Evolutionary conservation across 2,888 invertebrate genomes (phyloP).

Genomic region (Drosophila kambysellisi): DNA sequence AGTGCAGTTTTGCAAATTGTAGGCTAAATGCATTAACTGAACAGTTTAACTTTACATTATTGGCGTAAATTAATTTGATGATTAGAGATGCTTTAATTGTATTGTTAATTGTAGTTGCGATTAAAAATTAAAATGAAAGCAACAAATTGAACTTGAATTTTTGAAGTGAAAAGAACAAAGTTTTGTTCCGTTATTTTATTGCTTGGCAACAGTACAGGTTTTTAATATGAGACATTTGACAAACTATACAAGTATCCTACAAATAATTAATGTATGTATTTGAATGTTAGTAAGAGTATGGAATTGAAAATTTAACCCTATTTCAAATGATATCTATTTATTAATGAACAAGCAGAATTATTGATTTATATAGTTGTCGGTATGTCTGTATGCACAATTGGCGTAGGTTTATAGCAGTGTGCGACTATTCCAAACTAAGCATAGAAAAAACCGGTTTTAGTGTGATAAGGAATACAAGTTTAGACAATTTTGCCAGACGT

Average conservation of each 20-base stretch:
- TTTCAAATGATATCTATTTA: background rate
- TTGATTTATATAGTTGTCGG: background rate
- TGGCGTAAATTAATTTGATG: background rate
- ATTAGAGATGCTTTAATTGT: background rate
- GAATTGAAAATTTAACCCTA: background rate
- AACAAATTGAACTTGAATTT: background rate
- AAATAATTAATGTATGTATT: background rate
- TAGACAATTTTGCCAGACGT: constrained; percentile 26
- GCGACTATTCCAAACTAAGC: constrained; percentile 15
- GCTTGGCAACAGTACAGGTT: constrained; percentile 3
- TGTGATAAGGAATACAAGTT: constrained; percentile 39
- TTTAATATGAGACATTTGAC: background rate
- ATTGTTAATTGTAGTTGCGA: background rate
- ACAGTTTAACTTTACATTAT: background rate
- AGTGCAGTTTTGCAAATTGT: background rate
- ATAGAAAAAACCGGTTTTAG: constrained; percentile 45
- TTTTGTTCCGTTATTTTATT: background rate
- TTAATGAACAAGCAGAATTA: background rate
- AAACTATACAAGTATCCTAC: background rate
- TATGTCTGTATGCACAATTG: constrained; percentile 10
- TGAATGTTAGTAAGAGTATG: background rate
- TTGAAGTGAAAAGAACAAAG: constrained; percentile 32
- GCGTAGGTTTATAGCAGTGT: constrained; percentile 23
- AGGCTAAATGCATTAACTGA: background rate
- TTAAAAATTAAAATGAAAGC: constrained; percentile 1